These are phyloP conservation scores for Aldrovandia affinis DNA, from an alignment of 2,797 vertebrate genomes.

Conservation along the genomic window DNA sequence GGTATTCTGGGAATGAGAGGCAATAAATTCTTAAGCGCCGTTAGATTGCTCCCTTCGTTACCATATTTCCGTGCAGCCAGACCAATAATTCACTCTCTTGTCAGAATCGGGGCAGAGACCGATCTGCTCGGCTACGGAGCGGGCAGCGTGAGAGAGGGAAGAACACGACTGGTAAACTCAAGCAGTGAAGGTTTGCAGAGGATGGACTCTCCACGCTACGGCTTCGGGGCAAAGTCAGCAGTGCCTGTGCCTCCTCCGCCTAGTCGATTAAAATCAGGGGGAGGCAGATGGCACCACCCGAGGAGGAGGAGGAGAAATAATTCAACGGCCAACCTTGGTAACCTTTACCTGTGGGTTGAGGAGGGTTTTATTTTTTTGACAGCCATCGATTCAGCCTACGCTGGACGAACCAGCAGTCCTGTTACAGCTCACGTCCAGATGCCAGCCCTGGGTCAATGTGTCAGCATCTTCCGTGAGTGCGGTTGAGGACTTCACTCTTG, in stretches of 20 bases:
- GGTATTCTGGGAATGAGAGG: slow-evolving; percentile 63
- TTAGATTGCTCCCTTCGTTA: slow-evolving; percentile 66
- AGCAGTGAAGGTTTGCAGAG: slow-evolving; percentile 64
- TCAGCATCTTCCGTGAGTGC: too few species aligned
- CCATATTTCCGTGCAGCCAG: slow-evolving; percentile 55
- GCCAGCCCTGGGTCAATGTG: too few species aligned
- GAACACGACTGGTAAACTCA: slow-evolving; percentile 60
- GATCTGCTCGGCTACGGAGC: slow-evolving; percentile 65
- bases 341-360: slow-evolving; percentile 50
- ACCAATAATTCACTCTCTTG: slow-evolving; percentile 49
- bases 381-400: background rate
- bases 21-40: slow-evolving; percentile 64
- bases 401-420: background rate
- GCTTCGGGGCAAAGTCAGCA: too few species aligned
- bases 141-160: slow-evolving; percentile 59
- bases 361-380: background rate
- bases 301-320: slow-evolving; percentile 76
- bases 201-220: background rate
- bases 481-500: too few species aligned
- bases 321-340: slow-evolving; percentile 77
- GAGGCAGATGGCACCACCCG: slow-evolving; percentile 73
- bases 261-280: slow-evolving; percentile 73
- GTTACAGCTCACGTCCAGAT: too few species aligned
- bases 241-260: slow-evolving; percentile 58
- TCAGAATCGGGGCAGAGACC: slow-evolving; percentile 59